Conservation (phyloP, 2,113 vertebrate genomes). For the Microcebus jonahi region DNA sequence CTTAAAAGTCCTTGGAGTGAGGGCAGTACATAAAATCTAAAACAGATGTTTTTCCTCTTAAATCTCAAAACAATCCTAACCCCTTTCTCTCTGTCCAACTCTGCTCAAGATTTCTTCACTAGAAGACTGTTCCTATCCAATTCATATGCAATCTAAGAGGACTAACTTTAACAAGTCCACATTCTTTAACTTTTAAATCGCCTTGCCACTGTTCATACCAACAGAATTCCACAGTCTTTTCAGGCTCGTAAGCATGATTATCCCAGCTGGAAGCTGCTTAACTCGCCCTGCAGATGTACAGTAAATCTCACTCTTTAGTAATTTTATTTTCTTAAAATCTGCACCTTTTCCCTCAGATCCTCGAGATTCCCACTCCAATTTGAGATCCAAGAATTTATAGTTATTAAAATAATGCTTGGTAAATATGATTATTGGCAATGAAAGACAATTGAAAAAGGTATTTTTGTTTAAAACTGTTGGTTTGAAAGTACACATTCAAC, state of each 20-base stretch:
- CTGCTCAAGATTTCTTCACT: slow-evolving; percentile 35
- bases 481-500: background rate
- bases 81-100: background rate
- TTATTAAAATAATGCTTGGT: background rate
- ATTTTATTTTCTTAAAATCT: slow-evolving; percentile 27
- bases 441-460: background rate
- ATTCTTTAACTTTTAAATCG: slow-evolving; percentile 5
- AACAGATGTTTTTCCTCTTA: slow-evolving; percentile 41
- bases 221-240: slow-evolving; percentile 13
- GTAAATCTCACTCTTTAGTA: background rate
- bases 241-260: background rate
- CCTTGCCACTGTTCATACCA: background rate
- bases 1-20: slow-evolving; percentile 1
- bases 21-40: slow-evolving; percentile 44
- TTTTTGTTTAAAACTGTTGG: background rate
- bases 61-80: slow-evolving; percentile 40
- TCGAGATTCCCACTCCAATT: background rate
- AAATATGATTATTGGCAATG: background rate
- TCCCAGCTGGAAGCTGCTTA: background rate
- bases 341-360: background rate
- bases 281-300: background rate
- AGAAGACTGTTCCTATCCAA: background rate
- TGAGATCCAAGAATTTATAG: background rate
- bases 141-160: background rate
- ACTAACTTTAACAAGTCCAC: background rate